Evolutionary conservation across 1,140 invertebrate genomes (phyloP), one percentile per base, ranked within the genome.

Genomic region (Zaprionus kolodkinae): DNA sequence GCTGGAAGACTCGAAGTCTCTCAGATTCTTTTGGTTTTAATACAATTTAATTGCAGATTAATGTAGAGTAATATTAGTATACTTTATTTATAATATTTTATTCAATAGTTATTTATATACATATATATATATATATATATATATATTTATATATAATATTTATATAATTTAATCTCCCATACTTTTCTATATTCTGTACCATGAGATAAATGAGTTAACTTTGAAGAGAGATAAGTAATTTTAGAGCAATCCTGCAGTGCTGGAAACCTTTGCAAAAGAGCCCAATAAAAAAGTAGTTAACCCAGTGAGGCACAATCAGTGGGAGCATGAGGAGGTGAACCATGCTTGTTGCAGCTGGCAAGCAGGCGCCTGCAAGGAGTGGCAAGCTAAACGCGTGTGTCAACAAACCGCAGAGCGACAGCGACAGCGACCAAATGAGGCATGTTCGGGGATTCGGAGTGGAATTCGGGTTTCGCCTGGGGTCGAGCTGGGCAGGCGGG

Each of bases 371-470:
- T 17, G 57, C 55, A 43, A 9, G 21, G 35, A 38, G 50, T 67
- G 62, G 59, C 33, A 30, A 17, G 40, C 45, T 62, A 62, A 66
- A 48, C 72, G 71, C 52, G 79, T 81, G 66, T 78, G 80, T 91
- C 83, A 83, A 79, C 80, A 83, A 87, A 80, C 87, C 79, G 66
- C 83, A 91, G 59, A 66, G 59, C 50, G 66, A 68, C 43, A 55
- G 57, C 63, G 15, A 57, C 59, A 77, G 57, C 63, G 15, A 57
- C 59, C 76, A 88, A 84, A 87, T 91, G 83, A 91, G 72, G 72
- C 81, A 48, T 69, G 45, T 17, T 25, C 21, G 4, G 15, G 52
- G 35, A 30, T 35, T 36, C 13, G 33, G 48, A 12, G 35, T 35
- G 21, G 40, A 25, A 15, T 17, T 45, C 40, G 40, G 40, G 13